Evolutionary conservation across 2,113 vertebrate genomes (phyloP).

Genomic region (Siphamia tubifer): DNA sequence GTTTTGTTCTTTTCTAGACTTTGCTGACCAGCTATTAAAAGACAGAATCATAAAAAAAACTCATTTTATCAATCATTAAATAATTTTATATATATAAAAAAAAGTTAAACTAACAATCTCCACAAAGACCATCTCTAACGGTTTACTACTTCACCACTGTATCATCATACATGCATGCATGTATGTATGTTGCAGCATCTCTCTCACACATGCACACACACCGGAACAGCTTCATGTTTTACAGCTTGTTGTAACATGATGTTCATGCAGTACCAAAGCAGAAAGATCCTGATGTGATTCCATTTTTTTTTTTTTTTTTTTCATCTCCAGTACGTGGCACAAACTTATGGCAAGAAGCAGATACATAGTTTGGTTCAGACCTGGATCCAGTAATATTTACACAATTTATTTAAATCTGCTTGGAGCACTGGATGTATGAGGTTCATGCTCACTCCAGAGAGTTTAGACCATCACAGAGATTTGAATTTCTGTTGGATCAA

Average conservation of each 20-base stretch:
- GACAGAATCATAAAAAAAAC: slow-evolving; percentile 57
- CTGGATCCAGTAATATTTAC: slow-evolving; percentile 45
- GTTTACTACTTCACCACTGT: slow-evolving; percentile 21
- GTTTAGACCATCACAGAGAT: slow-evolving; percentile 15
- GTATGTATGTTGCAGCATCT: slow-evolving; percentile 12
- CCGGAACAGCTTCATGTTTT: slow-evolving; percentile 39
- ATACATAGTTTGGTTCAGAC: slow-evolving; percentile 58
- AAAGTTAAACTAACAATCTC: slow-evolving; percentile 64
- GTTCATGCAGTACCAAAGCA: slow-evolving; percentile 77
- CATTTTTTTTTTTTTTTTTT: slow-evolving; percentile 2
- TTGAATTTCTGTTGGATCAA: neutral
- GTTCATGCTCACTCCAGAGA: slow-evolving; percentile 30
- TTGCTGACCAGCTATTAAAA: slow-evolving; percentile 44
- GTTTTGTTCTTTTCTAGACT: slow-evolving; percentile 13
- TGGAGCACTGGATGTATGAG: slow-evolving; percentile 7
- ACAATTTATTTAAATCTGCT: slow-evolving; percentile 18
- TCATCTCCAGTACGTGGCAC: slow-evolving; percentile 53
- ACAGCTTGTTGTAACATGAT: slow-evolving; percentile 46
- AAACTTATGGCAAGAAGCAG: slow-evolving; percentile 54
- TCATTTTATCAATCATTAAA: slow-evolving; percentile 73
- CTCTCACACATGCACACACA: slow-evolving; percentile 26
- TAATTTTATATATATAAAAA: slow-evolving; percentile 77
- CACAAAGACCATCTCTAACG: slow-evolving; percentile 25
- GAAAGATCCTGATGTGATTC: slow-evolving; percentile 43
- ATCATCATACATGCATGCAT: neutral